Evolutionary conservation across 2,797 vertebrate genomes (phyloP), one percentile per base, ranked within the genome.

Genomic region (Enoplosus armatus): DNA sequence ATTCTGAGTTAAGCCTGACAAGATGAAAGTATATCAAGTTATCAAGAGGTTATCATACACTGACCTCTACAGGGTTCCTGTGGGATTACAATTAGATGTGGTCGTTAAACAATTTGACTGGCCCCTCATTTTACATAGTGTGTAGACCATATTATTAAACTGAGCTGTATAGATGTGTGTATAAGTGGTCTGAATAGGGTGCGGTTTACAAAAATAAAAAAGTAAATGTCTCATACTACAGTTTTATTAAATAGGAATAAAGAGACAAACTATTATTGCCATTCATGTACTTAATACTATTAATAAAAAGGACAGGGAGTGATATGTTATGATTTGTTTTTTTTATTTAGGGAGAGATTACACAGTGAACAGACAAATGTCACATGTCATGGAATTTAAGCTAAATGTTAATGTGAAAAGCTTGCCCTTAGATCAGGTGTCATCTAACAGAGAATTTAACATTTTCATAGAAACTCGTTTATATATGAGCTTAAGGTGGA

Each of bases 31-130:
- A 37, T 4, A 22, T 41, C 0, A 20, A 26, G 3, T 72, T 43
- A 6, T 7, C 9, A 8, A 63, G 43, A 79, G n/a, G 27, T 75
- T 67, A 86, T 83, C 81, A 75, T 62, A 86, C 86, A 86, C 88
- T 93, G 92, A 89, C 94, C 87, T 90, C 92, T 93, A 71, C 84
- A 90, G 94, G 92, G 29, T 37, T 39, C 45, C 50, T 27, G 35
- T 66, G 65, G 60, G 72, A 90, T 82, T 83, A 75, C 85, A 77
- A 5, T 4, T 24, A 29, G 56, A 15, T 39, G 33, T 39, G 3
- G 33, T n/a, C 2, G 33, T 24, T 37, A n/a, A n/a, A n/a, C n/a
- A n/a, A n/a, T n/a, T n/a, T n/a, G n/a, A n/a, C n/a, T n/a, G n/a
- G n/a, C n/a, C n/a, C n/a, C n/a, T n/a, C n/a, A n/a, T n/a, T n/a